Conservation (phyloP, 2,113 vertebrate species). For the Bagarius yarrelli region DNA sequence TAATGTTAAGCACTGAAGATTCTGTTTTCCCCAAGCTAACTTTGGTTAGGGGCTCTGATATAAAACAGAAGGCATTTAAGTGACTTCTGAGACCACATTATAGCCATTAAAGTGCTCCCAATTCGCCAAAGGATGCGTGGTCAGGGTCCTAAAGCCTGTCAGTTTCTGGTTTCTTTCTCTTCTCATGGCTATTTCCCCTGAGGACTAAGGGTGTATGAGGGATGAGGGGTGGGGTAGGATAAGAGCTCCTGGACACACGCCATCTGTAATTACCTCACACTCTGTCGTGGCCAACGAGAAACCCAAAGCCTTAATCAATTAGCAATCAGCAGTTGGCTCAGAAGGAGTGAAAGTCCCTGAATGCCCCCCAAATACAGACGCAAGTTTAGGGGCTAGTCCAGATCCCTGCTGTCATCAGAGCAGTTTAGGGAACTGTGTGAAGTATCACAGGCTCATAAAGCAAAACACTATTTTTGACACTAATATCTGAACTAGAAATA, state of each 20-base stretch:
- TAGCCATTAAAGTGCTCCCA: slow-evolving; percentile 6
- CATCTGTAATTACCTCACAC: slow-evolving; percentile 44
- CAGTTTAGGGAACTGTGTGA: slow-evolving; percentile 39
- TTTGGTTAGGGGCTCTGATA: slow-evolving; percentile 18
- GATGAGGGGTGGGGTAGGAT: slow-evolving; percentile 3
- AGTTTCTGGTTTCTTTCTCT: background rate
- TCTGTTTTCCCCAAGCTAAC: background rate
- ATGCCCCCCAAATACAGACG: slow-evolving; percentile 23
- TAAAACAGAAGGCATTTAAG: slow-evolving; percentile 33
- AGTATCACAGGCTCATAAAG: slow-evolving; percentile 25
- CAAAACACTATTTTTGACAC: slow-evolving; percentile 6
- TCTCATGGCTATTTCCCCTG: slow-evolving; percentile 1
- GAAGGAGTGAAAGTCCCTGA: slow-evolving; percentile 24
- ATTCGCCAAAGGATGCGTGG: slow-evolving; percentile 1
- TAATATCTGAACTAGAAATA: slow-evolving; percentile 2
- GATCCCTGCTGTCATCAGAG: slow-evolving; percentile 25
- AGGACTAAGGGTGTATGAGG: background rate
- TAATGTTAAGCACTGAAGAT: slow-evolving; percentile 18
- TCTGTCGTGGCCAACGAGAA: slow-evolving; percentile 32
- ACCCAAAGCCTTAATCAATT: slow-evolving; percentile 55
- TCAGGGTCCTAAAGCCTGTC: slow-evolving; percentile 23
- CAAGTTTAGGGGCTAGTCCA: slow-evolving; percentile 22
- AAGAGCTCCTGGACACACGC: slow-evolving; percentile 21
- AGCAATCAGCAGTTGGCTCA: slow-evolving; percentile 52
- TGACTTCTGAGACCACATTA: slow-evolving; percentile 11